phyloP scores from a whole-genome alignment of 2,888 invertebrate genomes.

The Mesoligia furuncula region DNA sequence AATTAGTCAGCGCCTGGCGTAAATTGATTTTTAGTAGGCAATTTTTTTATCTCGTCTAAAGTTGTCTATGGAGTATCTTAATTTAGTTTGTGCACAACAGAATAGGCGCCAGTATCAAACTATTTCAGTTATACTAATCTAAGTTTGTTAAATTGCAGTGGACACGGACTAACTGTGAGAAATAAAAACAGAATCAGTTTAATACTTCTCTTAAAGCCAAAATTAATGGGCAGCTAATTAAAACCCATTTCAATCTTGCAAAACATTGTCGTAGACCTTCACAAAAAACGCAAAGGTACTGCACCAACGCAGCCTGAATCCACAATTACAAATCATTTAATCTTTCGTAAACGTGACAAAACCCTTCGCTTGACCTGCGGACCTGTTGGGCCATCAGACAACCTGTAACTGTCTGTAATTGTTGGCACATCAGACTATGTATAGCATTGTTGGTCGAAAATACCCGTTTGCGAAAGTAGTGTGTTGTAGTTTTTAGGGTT shows the following conservation, averaged over 20 bases:
- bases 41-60: too few relatives aligned
- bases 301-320: conserved; percentile 5
- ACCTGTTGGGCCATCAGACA: conserved; percentile 61
- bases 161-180: neutral
- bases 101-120: too few relatives aligned
- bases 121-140: too few relatives aligned
- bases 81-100: too few relatives aligned
- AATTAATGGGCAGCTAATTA: neutral
- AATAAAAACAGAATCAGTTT: neutral
- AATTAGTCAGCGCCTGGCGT: too few relatives aligned
- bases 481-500: conserved; percentile 26
- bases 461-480: conserved; percentile 42
- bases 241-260: conserved; percentile 6
- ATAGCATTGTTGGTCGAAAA: conserved; percentile 39
- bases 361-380: conserved; percentile 62
- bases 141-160: neutral
- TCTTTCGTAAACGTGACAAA: conserved; percentile 61
- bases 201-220: neutral
- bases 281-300: conserved; percentile 5
- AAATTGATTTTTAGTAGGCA: too few relatives aligned
- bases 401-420: conserved; percentile 57
- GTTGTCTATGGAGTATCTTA: too few relatives aligned
- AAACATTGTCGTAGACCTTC: conserved; percentile 5
- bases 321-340: conserved; percentile 59
- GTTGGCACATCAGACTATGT: conserved; percentile 42